These are phyloP conservation scores for Chironomus tepperi DNA, from an alignment of 1,140 invertebrate genomes.

Conservation along the genomic window DNA sequence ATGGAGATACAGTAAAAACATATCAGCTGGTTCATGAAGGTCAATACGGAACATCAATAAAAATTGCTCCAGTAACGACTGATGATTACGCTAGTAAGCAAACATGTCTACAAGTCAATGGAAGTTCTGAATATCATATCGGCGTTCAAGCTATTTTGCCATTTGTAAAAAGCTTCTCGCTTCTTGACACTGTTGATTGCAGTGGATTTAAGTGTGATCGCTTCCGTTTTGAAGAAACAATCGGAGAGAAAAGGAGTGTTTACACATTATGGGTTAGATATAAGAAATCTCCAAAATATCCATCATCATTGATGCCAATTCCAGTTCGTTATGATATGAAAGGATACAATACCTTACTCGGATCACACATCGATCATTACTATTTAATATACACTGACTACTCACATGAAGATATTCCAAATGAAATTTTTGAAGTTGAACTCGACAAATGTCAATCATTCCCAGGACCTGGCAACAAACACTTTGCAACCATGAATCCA, in stretches of 20 bases:
- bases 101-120: slow-evolving; percentile 81
- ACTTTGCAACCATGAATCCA: slow-evolving; percentile 80
- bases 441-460: slow-evolving; percentile 65
- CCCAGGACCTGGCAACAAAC: slow-evolving; percentile 73
- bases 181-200: slow-evolving; percentile 55
- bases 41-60: slow-evolving; percentile 63
- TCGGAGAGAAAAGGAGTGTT: slow-evolving; percentile 73
- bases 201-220: slow-evolving; percentile 58
- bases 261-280: slow-evolving; percentile 79
- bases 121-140: slow-evolving; percentile 52
- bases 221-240: slow-evolving; percentile 57
- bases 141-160: slow-evolving; percentile 72
- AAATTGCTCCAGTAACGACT: slow-evolving; percentile 80
- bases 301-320: slow-evolving; percentile 42
- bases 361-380: slow-evolving; percentile 95
- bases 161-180: slow-evolving; percentile 64
- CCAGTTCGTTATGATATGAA: slow-evolving; percentile 84
- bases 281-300: slow-evolving; percentile 46
- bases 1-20: slow-evolving; percentile 86
- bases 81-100: slow-evolving; percentile 57
- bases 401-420: slow-evolving; percentile 53
- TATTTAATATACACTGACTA: slow-evolving; percentile 76
- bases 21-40: slow-evolving; percentile 62
- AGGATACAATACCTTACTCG: slow-evolving; percentile 82
- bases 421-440: slow-evolving; percentile 59